Conservation (phyloP, 2,113 vertebrate species). For the Hystrix cristata region DNA sequence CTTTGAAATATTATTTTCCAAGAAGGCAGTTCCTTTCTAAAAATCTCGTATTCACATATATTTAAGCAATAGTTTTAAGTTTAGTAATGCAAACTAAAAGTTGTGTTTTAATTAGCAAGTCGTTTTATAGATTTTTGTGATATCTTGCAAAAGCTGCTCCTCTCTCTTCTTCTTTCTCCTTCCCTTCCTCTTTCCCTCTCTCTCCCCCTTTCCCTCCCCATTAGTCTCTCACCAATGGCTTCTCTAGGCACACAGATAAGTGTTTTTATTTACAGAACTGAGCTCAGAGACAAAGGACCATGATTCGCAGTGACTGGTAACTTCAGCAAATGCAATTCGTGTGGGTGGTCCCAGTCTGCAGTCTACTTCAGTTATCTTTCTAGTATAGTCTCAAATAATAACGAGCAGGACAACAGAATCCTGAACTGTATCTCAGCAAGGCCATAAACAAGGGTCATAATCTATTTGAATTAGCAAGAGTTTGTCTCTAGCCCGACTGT, state of each 20-base stretch:
- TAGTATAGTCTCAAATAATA: background rate
- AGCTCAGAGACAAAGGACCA: background rate
- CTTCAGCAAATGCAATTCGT: background rate
- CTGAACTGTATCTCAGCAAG: background rate
- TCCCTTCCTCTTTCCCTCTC: background rate
- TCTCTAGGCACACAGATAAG: background rate
- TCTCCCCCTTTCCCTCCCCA: background rate
- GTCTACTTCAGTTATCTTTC: background rate
- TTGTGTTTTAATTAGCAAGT: slow-evolving; percentile 10
- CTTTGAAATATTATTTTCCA: slow-evolving; percentile 15
- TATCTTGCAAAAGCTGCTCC: background rate
- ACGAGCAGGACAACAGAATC: background rate
- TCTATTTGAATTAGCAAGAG: background rate
- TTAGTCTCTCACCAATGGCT: background rate
- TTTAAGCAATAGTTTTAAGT: slow-evolving; percentile 36
- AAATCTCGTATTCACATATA: background rate
- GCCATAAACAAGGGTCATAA: background rate
- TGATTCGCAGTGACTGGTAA: slow-evolving; percentile 29
- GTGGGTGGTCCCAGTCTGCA: background rate
- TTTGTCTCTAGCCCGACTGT: background rate
- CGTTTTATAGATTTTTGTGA: background rate
- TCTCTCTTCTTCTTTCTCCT: background rate
- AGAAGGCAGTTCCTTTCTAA: background rate
- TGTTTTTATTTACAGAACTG: slow-evolving; percentile 45
- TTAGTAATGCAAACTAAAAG: slow-evolving; percentile 13